phyloP scores from a whole-genome alignment of 2,888 invertebrate genomes.

The Yponomeuta malinellus region DNA sequence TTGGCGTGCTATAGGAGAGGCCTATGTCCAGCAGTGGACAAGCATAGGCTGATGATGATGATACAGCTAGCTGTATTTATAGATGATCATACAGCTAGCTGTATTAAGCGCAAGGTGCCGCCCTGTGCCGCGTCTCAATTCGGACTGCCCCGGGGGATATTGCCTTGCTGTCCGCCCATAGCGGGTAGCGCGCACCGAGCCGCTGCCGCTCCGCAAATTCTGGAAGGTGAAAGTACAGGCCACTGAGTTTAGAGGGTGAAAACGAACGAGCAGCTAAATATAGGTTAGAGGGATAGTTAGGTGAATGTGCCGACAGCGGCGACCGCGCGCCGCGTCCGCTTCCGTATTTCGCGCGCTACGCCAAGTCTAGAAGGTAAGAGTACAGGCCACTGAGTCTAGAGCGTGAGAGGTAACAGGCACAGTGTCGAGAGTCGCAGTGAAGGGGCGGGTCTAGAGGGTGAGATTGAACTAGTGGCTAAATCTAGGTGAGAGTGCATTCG shows the following conservation, averaged over 20 bases:
- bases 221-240: constrained; percentile 38
- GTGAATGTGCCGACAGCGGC: constrained; percentile 59
- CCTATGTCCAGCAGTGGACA: too few relatives aligned
- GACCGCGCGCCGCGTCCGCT: constrained; percentile 53
- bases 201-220: constrained; percentile 49
- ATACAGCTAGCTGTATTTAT: too few relatives aligned
- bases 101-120: constrained; percentile 29
- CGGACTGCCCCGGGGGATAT: constrained; percentile 70
- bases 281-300: constrained; percentile 23
- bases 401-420: too few relatives aligned
- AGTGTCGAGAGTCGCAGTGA: too few relatives aligned
- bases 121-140: constrained; percentile 62
- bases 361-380: constrained; percentile 49
- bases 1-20: too few relatives aligned
- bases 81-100: constrained; percentile 28
- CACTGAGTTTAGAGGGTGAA: constrained; percentile 16
- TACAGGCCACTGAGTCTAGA: constrained; percentile 38
- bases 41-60: constrained; percentile 27
- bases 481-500: too few relatives aligned
- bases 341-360: constrained; percentile 40
- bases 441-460: too few relatives aligned
- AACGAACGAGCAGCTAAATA: too few relatives aligned
- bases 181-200: constrained; percentile 60
- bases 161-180: constrained; percentile 67
- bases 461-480: too few relatives aligned